Base-by-base conservation (phyloP, 1,140 invertebrate species). In the Bacillus rossius region DNA sequence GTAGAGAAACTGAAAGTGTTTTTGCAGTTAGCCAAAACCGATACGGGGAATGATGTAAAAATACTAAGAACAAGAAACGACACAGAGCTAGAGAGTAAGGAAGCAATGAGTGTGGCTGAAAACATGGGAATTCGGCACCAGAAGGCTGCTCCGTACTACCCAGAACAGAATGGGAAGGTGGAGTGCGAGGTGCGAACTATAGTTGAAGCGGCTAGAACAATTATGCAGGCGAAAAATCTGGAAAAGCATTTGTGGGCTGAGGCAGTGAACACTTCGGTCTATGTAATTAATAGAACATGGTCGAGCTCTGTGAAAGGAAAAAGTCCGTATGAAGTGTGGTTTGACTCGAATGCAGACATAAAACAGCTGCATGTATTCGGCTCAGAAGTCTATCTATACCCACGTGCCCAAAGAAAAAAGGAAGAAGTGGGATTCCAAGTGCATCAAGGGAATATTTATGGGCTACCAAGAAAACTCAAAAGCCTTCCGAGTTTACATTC, bases 121-220 rank as follows among this genome's bases (percentile, higher is more conserved):
- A 22, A 62, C 19, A 16, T 57, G 20, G 38, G 48, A 1, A 59
- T 47, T n/a, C 19, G 49, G 8, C 60, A 61, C 42, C 59, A 65
- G 40, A 16, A 42, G 34, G 65, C 62, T 17, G 60, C 57, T 17
- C 13, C 61, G 3, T 64, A 64, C 45, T 64, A 55, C 25, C 71
- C 73, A 0, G 60, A 77, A 61, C 71, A 74, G 61, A 79, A 78
- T 65, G 72, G 75, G 68, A 57, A 47, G 72, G n/a, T 64, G 65
- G 58, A 74, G 29, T 10, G 29, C 29, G 29, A 34, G 29, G 10
- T 34, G 29, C 29, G 29, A 7, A 34, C 29, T 34, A 72, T 51
- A 16, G 71, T 72, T 16, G 67, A 73, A 40, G 63, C 64, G 59
- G 64, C 67, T 16, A 62, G 66, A 37, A 61, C 62, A 59, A 53